Percentiles rank a stretch among this genome's conserved stretches.
Evolutionary conservation across 2,113 vertebrate genomes (phyloP).

Genomic region (Rhinolophus ferrumequinum): DNA sequence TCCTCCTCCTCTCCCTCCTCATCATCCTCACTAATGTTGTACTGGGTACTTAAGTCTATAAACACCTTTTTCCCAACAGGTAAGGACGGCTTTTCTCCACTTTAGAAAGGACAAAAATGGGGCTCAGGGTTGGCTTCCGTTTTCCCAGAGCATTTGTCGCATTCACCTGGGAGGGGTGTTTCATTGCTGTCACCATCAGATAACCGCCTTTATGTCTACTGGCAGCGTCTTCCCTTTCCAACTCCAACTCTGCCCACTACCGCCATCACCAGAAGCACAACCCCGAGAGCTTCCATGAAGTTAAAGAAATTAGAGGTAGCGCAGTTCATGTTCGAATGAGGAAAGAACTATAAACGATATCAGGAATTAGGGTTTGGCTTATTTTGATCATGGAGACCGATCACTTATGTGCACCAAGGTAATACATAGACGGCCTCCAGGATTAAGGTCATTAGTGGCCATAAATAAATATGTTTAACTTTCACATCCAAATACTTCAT

Average conservation of each 20-base stretch:
- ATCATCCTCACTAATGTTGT: neutral
- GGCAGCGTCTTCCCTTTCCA: neutral
- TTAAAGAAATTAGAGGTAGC: neutral
- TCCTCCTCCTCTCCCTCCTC: neutral
- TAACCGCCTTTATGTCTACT: neutral
- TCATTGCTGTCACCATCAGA: neutral
- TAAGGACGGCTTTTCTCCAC: neutral
- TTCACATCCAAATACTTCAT: neutral
- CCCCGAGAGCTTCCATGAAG: neutral
- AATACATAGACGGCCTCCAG: neutral
- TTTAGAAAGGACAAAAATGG: neutral
- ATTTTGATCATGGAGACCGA: neutral
- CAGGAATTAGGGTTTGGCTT: constrained; percentile 13
- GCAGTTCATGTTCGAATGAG: neutral
- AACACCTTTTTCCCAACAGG: neutral
- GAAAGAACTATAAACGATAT: neutral
- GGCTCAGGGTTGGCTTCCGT: neutral
- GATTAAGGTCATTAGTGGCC: neutral
- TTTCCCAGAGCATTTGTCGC: neutral
- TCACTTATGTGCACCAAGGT: neutral
- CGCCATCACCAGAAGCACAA: neutral
- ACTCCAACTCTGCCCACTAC: neutral
- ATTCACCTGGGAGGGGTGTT: neutral
- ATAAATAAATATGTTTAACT: neutral
- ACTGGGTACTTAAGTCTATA: neutral